Conservation (phyloP, 2,113 vertebrate genomes). For the Electrona antarctica region DNA sequence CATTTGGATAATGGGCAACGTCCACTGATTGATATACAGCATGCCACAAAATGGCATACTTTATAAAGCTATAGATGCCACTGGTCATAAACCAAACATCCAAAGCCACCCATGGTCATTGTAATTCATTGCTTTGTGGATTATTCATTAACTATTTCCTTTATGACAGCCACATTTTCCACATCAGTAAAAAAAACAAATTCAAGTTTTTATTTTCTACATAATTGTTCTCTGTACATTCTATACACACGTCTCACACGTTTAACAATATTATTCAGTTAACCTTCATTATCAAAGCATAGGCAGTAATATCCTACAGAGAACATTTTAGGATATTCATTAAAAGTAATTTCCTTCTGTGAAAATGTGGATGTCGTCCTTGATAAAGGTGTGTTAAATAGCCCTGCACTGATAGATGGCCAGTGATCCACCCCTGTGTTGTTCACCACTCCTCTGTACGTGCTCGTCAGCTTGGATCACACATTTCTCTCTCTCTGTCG, state of each 20-base stretch:
- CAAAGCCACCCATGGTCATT: too few species aligned
- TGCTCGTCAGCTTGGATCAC: constrained; percentile 47
- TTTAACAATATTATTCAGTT: constrained; percentile 17
- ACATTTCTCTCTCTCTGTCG: constrained; percentile 34
- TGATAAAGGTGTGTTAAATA: constrained; percentile 57
- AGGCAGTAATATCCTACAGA: constrained; percentile 31
- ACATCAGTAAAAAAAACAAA: too few species aligned
- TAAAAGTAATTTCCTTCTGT: constrained; percentile 54
- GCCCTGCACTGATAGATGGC: constrained; percentile 56
- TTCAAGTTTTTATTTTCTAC: too few species aligned
- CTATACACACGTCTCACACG: not conserved
- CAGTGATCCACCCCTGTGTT: constrained; percentile 40
- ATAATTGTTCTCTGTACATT: too few species aligned
- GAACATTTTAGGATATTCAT: constrained; percentile 52
- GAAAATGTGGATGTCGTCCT: constrained; percentile 65
- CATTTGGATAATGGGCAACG: constrained; percentile 45
- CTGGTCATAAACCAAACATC: too few species aligned
- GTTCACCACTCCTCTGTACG: constrained; percentile 33
- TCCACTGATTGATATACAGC: constrained; percentile 7
- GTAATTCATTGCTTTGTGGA: too few species aligned
- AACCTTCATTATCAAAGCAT: constrained; percentile 31
- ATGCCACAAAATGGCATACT: not conserved
- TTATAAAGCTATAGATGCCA: too few species aligned
- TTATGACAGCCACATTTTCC: too few species aligned
- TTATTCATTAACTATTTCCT: too few species aligned